Conservation (phyloP, 2,797 vertebrate genomes). For the Phaenicophaeus curvirostris region DNA sequence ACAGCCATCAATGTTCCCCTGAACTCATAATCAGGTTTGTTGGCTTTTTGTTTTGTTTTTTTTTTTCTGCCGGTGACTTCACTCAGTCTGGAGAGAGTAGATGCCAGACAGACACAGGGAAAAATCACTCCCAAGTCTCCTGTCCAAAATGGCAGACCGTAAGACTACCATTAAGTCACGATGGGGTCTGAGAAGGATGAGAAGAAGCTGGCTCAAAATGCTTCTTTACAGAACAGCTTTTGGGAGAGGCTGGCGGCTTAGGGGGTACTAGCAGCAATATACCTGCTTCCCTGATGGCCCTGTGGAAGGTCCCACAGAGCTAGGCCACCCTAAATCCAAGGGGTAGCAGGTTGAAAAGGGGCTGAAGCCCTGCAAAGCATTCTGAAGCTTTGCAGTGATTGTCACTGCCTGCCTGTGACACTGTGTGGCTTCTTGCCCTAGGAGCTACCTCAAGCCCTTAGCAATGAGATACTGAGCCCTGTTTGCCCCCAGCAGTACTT, state of each 20-base stretch:
- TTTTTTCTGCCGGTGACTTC: neutral
- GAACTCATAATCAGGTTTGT: neutral
- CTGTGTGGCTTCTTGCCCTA: neutral
- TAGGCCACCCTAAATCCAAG: neutral
- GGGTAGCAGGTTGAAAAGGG: neutral
- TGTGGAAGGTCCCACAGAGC: neutral
- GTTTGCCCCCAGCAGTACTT: neutral
- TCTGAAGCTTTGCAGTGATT: neutral
- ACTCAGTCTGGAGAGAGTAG: neutral
- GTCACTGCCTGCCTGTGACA: neutral
- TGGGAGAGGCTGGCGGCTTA: neutral
- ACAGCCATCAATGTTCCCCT: rapidly evolving
- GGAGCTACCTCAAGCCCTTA: neutral
- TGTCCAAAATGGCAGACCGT: neutral
- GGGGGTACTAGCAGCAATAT: neutral
- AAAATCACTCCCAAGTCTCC: neutral
- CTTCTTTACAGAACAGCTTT: neutral
- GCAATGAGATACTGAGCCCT: neutral
- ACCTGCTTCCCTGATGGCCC: neutral
- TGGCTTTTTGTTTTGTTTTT: neutral
- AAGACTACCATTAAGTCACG: neutral
- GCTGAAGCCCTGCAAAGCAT: neutral
- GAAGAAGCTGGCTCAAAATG: neutral
- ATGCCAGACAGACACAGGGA: neutral
- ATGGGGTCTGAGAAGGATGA: neutral